Evolutionary conservation across 1,140 invertebrate genomes (phyloP), one percentile per base, ranked within the genome.

Genomic region (Sycobia sp.): DNA sequence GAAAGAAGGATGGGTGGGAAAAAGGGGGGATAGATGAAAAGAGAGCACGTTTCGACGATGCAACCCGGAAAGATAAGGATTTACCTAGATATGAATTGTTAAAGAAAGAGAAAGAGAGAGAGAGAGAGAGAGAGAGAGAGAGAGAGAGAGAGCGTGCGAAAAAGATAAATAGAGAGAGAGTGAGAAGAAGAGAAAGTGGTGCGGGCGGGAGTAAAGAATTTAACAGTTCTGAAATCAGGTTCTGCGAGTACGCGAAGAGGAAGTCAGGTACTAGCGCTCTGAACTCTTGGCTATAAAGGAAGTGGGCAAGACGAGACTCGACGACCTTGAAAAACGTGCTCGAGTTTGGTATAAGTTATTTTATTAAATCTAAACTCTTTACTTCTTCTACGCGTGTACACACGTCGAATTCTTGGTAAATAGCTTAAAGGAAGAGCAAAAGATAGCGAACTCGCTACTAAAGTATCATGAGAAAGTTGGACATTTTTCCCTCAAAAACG

Each of bases 141-240:
- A n/a, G n/a, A n/a, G n/a, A n/a, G n/a, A n/a, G n/a, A n/a, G n/a
- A n/a, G n/a, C n/a, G n/a, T n/a, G n/a, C n/a, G n/a, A n/a, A n/a
- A n/a, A n/a, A n/a, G n/a, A n/a, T n/a, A n/a, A n/a, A n/a, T n/a
- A n/a, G n/a, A n/a, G n/a, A n/a, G n/a, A n/a, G n/a, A n/a, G n/a
- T n/a, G n/a, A n/a, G n/a, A n/a, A n/a, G n/a, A n/a, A n/a, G n/a
- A n/a, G n/a, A n/a, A n/a, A n/a, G n/a, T n/a, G n/a, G n/a, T n/a
- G n/a, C n/a, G 65, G 68, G 62, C 64, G 69, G 66, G 66, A 71
- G 70, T 69, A 70, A 61, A 43, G 61, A 65, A 71, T 69, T 67
- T 73, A 71, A 72, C 73, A 74, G 70, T 74, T 74, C 57, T 68
- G 71, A 73, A 73, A 73, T 73, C 72, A 68, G 71, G 69, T 69